Evolutionary conservation across 2,113 vertebrate genomes (phyloP).

Genomic region (Platysteira castanea): DNA sequence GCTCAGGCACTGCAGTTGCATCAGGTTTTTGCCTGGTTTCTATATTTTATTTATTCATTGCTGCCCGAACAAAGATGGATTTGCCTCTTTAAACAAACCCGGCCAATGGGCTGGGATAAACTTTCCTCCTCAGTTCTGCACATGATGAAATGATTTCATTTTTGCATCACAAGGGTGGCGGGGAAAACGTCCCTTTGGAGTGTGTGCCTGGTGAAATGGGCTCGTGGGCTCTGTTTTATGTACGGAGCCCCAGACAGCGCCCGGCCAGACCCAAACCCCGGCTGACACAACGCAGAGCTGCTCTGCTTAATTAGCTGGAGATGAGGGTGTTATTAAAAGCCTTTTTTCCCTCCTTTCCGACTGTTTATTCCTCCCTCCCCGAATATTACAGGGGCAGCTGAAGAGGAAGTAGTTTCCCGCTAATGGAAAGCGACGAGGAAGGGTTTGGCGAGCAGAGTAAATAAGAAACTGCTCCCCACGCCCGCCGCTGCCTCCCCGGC

Average conservation of each 20-base stretch:
- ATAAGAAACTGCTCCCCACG: neutral
- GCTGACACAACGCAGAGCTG: conserved; percentile 5
- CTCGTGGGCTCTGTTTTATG: neutral
- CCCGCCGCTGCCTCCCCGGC: neutral
- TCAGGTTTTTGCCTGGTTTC: neutral
- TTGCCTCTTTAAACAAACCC: neutral
- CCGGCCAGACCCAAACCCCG: neutral
- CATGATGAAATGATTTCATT: neutral
- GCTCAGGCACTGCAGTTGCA: neutral
- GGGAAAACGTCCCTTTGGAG: neutral
- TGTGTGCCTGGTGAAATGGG: neutral
- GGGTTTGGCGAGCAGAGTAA: neutral
- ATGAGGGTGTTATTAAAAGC: neutral
- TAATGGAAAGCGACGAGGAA: neutral
- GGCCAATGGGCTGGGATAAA: neutral
- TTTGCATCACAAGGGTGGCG: neutral
- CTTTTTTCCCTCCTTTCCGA: neutral
- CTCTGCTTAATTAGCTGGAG: conserved; percentile 32
- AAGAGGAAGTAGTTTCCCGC: neutral
- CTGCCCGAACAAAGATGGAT: neutral
- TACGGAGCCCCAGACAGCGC: neutral
- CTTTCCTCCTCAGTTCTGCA: neutral
- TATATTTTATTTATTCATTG: neutral
- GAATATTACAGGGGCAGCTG: neutral
- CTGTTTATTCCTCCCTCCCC: neutral